Evolutionary conservation across 2,113 vertebrate species (phyloP).

Genomic region (Phaethon lepturus): DNA sequence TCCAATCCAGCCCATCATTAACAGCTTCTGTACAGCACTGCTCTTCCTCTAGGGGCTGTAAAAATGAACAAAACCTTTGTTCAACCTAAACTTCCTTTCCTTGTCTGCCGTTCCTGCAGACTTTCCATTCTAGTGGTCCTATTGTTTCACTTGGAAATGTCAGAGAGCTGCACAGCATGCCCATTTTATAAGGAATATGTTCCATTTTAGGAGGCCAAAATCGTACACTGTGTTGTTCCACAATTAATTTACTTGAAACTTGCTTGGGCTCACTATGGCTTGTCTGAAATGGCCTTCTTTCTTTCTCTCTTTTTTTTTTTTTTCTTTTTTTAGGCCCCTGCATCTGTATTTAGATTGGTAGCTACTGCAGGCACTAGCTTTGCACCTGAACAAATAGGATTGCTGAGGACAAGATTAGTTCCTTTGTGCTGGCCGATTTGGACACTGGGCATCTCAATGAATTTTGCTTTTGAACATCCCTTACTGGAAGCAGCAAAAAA

Average conservation of each 20-base stretch:
- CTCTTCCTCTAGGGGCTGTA: conserved; percentile 76
- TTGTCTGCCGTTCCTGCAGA: conserved; percentile 64
- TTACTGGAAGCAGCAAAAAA: conserved; percentile 26
- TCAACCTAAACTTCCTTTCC: conserved; percentile 77
- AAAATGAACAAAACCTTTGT: conserved; percentile 78
- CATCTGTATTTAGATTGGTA: conserved; percentile 16
- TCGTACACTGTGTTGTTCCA: conserved; percentile 69
- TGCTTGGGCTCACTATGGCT: background rate
- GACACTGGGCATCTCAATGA: background rate
- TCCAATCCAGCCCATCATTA: conserved; percentile 78
- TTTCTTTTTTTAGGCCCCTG: background rate
- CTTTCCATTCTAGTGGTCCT: conserved; percentile 58
- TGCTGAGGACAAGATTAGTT: conserved; percentile 10
- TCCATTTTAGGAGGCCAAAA: conserved; percentile 58
- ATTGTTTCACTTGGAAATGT: conserved; percentile 67
- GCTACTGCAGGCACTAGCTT: background rate
- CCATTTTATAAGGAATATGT: conserved; percentile 37
- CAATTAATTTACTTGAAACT: conserved; percentile 68
- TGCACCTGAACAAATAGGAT: conserved; percentile 61
- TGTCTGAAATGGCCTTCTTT: conserved; percentile 7
- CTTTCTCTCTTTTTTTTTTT: accelerated
- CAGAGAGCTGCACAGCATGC: background rate
- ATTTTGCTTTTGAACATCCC: conserved; percentile 43
- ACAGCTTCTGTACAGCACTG: conserved; percentile 79
- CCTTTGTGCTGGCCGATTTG: background rate